Percentiles rank a stretch among this genome's conserved stretches.
Conservation (phyloP, 37 sponge, comb jelly and placozoan genomes). For the Crambe crambe region DNA sequence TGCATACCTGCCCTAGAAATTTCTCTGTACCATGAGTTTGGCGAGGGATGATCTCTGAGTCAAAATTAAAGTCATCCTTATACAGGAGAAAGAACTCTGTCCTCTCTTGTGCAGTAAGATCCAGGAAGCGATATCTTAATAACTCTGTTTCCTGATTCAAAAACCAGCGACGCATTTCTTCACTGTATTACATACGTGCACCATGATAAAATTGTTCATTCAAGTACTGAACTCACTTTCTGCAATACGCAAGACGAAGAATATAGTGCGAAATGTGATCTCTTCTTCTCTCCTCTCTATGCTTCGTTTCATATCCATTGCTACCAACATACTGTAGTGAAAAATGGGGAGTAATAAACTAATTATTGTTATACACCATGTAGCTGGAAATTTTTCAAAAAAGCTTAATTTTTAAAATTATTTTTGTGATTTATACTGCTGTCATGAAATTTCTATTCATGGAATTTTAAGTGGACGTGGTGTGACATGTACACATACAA, state of each 20-base stretch:
- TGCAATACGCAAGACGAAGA: slow-evolving; percentile 90
- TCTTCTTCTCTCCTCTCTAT: slow-evolving; percentile 51
- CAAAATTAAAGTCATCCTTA: slow-evolving; percentile 53
- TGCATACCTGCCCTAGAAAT: too few relatives aligned
- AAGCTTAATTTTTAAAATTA: too few relatives aligned
- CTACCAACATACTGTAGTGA: slow-evolving; percentile 3
- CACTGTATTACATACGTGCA: slow-evolving; percentile 62
- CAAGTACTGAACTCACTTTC: slow-evolving; percentile 70
- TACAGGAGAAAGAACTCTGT: slow-evolving; percentile 30
- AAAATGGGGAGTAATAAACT: too few relatives aligned
- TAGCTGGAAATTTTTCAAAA: too few relatives aligned
- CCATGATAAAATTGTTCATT: not conserved
- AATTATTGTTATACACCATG: too few relatives aligned
- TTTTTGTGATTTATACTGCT: too few relatives aligned
- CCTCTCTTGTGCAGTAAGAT: not conserved
- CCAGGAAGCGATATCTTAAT: slow-evolving; percentile 17
- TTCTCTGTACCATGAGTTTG: not conserved
- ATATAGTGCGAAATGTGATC: slow-evolving; percentile 97
- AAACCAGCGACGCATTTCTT: slow-evolving; percentile 85
- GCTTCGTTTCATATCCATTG: slow-evolving; percentile 6
- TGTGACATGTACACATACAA: too few relatives aligned
- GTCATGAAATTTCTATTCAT: too few relatives aligned
- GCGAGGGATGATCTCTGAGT: not conserved
- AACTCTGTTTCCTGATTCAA: slow-evolving; percentile 73
- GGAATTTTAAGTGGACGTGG: too few relatives aligned